phyloP scores from a whole-genome alignment of 1,140 invertebrate species.

The Diabrotica virgifera region DNA sequence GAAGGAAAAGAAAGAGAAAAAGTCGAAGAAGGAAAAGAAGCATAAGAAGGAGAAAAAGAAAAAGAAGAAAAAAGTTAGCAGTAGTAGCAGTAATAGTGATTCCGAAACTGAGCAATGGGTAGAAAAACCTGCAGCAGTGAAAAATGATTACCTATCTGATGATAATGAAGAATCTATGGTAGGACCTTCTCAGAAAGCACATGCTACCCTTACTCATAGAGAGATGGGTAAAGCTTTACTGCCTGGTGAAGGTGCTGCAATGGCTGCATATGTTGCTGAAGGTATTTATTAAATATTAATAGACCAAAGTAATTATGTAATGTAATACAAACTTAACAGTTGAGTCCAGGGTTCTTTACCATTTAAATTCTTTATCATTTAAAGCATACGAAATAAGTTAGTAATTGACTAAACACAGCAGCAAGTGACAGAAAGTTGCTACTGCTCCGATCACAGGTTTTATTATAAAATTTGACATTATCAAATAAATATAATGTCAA shows the following conservation, averaged over 20 bases:
- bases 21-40: slow-evolving; percentile 52
- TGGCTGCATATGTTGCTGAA: slow-evolving; percentile 98
- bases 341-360: no score
- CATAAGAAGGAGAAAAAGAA: slow-evolving; percentile 50
- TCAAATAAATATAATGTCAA: no score
- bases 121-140: slow-evolving; percentile 58
- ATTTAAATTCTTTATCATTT: no score
- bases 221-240: slow-evolving; percentile 87
- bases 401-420: no score
- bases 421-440: no score
- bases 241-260: slow-evolving; percentile 94
- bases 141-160: slow-evolving; percentile 41
- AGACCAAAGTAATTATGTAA: no score
- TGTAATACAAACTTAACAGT: no score
- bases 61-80: slow-evolving; percentile 45
- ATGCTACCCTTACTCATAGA: slow-evolving; percentile 69
- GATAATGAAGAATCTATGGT: slow-evolving; percentile 59
- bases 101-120: slow-evolving; percentile 62
- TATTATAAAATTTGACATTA: no score
- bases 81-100: slow-evolving; percentile 39
- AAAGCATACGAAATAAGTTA: no score
- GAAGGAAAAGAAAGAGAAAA: slow-evolving; percentile 51
- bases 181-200: slow-evolving; percentile 68
- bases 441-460: no score
- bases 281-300: slow-evolving; percentile 45